A percentile compares a stretch with the other conserved stretches of the same genome.
These are phyloP conservation scores for Drosophila glabriapex DNA, from an alignment of 2,888 invertebrate species.

Conservation along the genomic window DNA sequence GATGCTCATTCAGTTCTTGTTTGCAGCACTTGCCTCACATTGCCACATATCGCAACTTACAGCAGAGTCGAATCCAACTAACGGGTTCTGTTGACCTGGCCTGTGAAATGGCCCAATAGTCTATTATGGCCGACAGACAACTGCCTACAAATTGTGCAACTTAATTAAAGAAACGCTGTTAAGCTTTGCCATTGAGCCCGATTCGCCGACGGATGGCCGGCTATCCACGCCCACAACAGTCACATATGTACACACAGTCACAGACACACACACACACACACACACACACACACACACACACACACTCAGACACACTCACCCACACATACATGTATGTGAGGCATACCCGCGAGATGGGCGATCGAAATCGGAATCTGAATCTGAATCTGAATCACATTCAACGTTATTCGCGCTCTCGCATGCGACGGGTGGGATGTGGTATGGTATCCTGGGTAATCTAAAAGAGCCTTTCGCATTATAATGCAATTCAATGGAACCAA, in stretches of 20 bases:
- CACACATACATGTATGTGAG: background rate
- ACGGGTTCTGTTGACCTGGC: background rate
- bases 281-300: background rate
- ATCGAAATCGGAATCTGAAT: slow-evolving; percentile 29
- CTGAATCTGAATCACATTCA: slow-evolving; percentile 42
- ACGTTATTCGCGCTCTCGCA: slow-evolving; percentile 15
- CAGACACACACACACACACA: background rate
- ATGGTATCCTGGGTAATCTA: background rate
- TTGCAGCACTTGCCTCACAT: background rate
- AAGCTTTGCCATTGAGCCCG: slow-evolving; percentile 69
- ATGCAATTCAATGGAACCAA: slow-evolving; percentile 53
- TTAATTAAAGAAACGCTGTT: slow-evolving; percentile 78
- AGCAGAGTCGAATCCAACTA: slow-evolving; percentile 2
- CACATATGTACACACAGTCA: slow-evolving; percentile 19
- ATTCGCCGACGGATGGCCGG: slow-evolving; percentile 6
- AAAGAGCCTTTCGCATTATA: slow-evolving; percentile 63
- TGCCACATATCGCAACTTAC: slow-evolving; percentile 13
- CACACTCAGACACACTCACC: background rate
- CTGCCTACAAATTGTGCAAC: slow-evolving; percentile 78
- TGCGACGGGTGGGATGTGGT: background rate
- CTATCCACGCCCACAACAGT: slow-evolving; percentile 49
- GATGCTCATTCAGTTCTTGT: background rate
- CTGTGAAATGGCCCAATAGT: slow-evolving; percentile 43
- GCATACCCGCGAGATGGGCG: background rate
- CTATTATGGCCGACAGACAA: slow-evolving; percentile 57